phyloP scores from a whole-genome alignment of 2,888 invertebrate species.

The Drosophila paranaensis region DNA sequence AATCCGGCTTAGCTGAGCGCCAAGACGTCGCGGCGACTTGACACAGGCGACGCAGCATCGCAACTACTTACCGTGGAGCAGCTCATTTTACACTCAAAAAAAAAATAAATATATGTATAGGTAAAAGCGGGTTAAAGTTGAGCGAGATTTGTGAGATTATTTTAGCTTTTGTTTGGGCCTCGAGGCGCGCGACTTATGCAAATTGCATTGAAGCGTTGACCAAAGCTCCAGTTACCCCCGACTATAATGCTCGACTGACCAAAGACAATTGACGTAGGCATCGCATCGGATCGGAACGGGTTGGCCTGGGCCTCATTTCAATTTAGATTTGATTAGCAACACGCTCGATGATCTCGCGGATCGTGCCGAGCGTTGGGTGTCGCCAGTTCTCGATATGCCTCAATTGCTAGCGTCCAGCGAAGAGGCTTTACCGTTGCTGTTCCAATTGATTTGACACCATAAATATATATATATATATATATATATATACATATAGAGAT shows the following conservation, averaged over 20 bases:
- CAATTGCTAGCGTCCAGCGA: conserved; percentile 52
- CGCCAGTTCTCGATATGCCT: conserved; percentile 48
- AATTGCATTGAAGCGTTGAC: conserved; percentile 42
- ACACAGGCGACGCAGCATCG: conserved; percentile 34
- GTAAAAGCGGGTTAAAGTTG: conserved; percentile 46
- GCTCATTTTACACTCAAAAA: conserved; percentile 33
- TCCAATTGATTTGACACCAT: conserved; percentile 70
- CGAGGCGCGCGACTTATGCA: conserved; percentile 25
- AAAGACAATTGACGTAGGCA: conserved; percentile 42
- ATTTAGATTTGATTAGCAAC: conserved; percentile 58
- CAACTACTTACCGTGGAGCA: conserved; percentile 41
- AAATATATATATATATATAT: neutral
- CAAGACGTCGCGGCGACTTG: conserved; percentile 6
- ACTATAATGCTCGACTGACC: conserved; percentile 27
- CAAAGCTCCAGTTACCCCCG: conserved; percentile 29
- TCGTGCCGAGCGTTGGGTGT: conserved; percentile 5
- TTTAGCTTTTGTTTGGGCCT: conserved; percentile 6
- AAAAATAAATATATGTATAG: neutral
- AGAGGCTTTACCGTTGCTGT: conserved; percentile 12
- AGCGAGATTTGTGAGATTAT: conserved; percentile 1
- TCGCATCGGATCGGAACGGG: neutral
- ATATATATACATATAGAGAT: too few species aligned
- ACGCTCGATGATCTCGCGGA: conserved; percentile 19
- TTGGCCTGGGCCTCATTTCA: conserved; percentile 32
- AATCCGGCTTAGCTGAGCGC: conserved; percentile 12